Conservation (phyloP, 2,797 vertebrate genomes). For the Delichon dasypus region DNA sequence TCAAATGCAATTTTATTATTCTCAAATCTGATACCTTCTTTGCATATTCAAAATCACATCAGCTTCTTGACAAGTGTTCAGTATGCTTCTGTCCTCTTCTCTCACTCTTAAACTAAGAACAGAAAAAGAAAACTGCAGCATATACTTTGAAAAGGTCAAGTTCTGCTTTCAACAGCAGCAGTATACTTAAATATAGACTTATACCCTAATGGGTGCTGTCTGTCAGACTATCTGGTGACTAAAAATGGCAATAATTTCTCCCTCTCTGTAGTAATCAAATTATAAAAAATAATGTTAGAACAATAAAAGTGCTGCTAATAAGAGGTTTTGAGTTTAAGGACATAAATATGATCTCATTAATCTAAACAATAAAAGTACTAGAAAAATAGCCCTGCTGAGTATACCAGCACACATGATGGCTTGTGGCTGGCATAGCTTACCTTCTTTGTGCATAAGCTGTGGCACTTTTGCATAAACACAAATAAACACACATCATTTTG, state of each 20-base stretch:
- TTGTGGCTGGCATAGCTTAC: neutral
- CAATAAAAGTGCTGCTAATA: neutral
- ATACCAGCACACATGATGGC: neutral
- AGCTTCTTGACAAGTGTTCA: neutral
- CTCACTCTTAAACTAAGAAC: neutral
- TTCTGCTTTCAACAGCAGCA: neutral
- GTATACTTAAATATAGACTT: neutral
- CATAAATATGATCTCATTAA: neutral
- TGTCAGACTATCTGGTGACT: neutral
- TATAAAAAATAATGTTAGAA: neutral
- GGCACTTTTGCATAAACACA: neutral
- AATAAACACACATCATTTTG: neutral
- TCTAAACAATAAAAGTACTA: neutral
- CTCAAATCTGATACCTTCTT: neutral
- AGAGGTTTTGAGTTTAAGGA: neutral
- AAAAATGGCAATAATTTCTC: neutral
- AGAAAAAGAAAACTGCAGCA: neutral
- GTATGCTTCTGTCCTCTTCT: neutral
- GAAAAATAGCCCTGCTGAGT: neutral
- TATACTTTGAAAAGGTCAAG: constrained; percentile 17
- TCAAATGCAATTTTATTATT: neutral
- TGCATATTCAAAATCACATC: neutral
- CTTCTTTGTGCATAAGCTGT: neutral
- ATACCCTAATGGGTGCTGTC: neutral
- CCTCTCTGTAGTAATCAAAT: neutral